A percentile compares a stretch with the other conserved stretches of the same genome.
These are phyloP conservation scores for Melangyna quadrimaculata DNA, from an alignment of 2,888 invertebrate species.

Conservation along the genomic window DNA sequence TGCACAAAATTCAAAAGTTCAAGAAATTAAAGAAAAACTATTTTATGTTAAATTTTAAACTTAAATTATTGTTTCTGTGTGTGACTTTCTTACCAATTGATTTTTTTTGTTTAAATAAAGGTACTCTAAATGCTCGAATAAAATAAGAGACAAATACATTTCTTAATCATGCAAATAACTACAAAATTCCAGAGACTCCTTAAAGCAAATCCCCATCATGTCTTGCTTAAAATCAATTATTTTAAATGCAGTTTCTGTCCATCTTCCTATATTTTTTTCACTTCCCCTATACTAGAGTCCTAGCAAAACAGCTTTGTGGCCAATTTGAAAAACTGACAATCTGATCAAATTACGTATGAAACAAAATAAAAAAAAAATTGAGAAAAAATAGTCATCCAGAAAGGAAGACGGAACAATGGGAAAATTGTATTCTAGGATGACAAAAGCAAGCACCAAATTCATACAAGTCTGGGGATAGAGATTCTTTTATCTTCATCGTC, in stretches of 20 bases:
- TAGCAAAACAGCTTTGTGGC: neutral
- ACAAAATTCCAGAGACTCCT: neutral
- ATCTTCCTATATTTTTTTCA: neutral
- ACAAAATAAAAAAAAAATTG: neutral
- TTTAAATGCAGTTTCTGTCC: constrained; percentile 13
- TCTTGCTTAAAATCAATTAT: neutral
- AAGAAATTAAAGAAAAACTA: too few relatives aligned
- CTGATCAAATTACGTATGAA: neutral
- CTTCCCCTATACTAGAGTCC: neutral
- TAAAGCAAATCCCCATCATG: neutral
- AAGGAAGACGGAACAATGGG: neutral
- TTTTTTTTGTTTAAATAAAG: neutral
- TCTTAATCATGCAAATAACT: neutral
- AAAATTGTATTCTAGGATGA: constrained; percentile 1
- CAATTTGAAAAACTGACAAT: constrained; percentile 23
- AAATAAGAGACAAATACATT: neutral
- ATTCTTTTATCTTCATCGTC: neutral
- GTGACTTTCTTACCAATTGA: neutral
- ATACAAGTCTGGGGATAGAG: neutral
- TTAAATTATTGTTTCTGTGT: neutral
- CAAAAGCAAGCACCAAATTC: constrained; percentile 22
- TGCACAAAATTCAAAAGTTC: too few relatives aligned
- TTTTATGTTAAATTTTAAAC: too few relatives aligned
- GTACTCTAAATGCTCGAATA: neutral
- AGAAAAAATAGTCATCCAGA: neutral